phyloP scores from a whole-genome alignment of 2,797 vertebrate species.

The Discoglossus pictus region DNA sequence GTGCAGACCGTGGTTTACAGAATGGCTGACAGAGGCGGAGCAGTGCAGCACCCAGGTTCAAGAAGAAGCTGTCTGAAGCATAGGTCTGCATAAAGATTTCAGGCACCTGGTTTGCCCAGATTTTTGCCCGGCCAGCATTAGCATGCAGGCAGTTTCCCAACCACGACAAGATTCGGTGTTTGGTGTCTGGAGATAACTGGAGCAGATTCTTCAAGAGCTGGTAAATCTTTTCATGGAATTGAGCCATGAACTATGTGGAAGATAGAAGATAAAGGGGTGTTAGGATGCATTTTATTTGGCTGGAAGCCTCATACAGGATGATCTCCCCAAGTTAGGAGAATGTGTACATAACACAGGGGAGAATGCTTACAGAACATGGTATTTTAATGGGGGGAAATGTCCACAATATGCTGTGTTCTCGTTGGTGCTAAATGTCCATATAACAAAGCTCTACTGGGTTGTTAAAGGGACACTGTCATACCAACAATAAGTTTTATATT shows the following conservation, averaged over 20 bases:
- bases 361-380: no score
- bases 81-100: conserved; percentile 98
- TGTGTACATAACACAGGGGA: no score
- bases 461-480: no score
- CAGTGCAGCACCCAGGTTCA: conserved; percentile 91
- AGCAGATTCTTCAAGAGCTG: conserved; percentile 93
- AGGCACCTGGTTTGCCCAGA: conserved; percentile 98
- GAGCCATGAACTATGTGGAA: conserved; percentile 84
- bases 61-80: conserved; percentile 92
- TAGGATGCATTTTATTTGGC: no score
- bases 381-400: no score
- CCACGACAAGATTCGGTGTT: conserved; percentile 92
- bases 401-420: no score
- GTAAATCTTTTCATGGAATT: conserved; percentile 95
- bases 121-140: conserved; percentile 90
- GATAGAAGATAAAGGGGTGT: conserved; percentile 12
- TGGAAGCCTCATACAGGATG: no score
- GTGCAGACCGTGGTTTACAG: conserved; percentile 85
- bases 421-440: no score
- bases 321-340: no score
- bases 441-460: no score
- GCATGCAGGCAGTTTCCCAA: conserved; percentile 93
- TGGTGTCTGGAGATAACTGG: conserved; percentile 88
- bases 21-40: conserved; percentile 96
- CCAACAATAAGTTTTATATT: no score